phyloP scores from a whole-genome alignment of 2,113 vertebrate genomes.

The Phylloscopus trochilus region DNA sequence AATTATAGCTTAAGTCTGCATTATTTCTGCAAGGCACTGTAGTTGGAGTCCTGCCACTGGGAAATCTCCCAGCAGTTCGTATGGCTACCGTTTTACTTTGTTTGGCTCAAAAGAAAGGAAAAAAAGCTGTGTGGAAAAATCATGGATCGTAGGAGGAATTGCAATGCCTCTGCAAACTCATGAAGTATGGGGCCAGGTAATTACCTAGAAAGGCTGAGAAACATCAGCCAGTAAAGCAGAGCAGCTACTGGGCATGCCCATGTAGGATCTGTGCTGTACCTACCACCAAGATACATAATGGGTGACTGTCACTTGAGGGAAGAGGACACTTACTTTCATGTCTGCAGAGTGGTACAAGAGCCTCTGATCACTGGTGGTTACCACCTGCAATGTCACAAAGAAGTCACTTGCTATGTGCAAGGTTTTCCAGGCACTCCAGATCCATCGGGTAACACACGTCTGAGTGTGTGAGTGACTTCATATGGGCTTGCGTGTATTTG shows the following conservation, averaged over 20 bases:
- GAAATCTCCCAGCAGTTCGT: background rate
- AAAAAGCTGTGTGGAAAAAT: conserved; percentile 5
- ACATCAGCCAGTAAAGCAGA: background rate
- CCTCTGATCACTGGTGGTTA: background rate
- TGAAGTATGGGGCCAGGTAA: background rate
- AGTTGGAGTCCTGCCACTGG: background rate
- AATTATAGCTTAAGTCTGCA: background rate
- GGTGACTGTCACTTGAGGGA: background rate
- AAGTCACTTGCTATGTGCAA: background rate
- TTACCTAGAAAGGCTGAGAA: background rate
- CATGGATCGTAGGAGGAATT: background rate
- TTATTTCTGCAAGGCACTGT: background rate
- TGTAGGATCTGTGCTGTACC: fast-evolving
- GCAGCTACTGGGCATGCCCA: background rate
- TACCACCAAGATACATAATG: background rate
- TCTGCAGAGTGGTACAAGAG: background rate
- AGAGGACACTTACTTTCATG: background rate
- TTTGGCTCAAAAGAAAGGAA: conserved; percentile 27
- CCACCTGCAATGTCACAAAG: background rate
- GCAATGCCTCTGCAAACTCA: background rate
- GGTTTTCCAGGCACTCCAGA: background rate
- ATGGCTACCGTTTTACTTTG: conserved; percentile 46
- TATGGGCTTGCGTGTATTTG: background rate
- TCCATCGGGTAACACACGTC: background rate
- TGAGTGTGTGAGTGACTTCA: background rate